Conservation (phyloP, 2,888 invertebrate genomes). For the Odontocolon sp. region DNA sequence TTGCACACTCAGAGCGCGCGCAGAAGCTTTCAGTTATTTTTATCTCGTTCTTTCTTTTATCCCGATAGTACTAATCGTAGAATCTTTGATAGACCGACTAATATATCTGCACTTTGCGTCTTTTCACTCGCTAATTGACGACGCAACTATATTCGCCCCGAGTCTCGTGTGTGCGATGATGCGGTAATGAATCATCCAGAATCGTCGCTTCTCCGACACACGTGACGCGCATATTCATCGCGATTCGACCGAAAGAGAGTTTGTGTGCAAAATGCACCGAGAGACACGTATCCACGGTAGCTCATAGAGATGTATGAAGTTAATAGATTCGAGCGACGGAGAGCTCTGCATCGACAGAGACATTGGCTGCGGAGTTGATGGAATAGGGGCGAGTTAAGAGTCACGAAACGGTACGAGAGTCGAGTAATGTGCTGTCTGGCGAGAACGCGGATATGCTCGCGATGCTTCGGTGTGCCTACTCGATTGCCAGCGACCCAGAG, state of each 20-base stretch:
- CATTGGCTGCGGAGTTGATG: constrained; percentile 11
- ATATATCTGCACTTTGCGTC: background rate
- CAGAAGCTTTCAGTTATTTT: background rate
- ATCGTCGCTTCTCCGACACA: constrained; percentile 4
- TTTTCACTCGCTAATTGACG: constrained; percentile 3
- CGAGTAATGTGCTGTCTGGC: constrained; percentile 51
- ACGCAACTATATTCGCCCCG: background rate
- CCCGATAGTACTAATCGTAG: background rate
- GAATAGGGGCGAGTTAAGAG: background rate
- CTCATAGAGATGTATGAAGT: too few species aligned
- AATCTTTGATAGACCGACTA: background rate
- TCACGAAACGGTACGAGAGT: constrained; percentile 18
- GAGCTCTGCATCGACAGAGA: too few species aligned
- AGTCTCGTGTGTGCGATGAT: constrained; percentile 2
- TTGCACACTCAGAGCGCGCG: constrained; percentile 1
- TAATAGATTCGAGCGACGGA: too few species aligned
- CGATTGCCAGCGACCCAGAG: background rate
- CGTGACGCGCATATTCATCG: background rate
- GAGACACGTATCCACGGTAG: too few species aligned
- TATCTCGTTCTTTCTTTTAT: background rate
- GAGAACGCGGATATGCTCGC: constrained; percentile 53
- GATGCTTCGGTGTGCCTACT: constrained; percentile 10
- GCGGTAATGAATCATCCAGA: constrained; percentile 38
- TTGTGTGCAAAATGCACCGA: too few species aligned
- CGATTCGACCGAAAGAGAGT: background rate